Percentiles rank a stretch among this genome's conserved stretches.
Evolutionary conservation across 2,888 invertebrate species (phyloP).

Genomic region (Odontomyia ornata): DNA sequence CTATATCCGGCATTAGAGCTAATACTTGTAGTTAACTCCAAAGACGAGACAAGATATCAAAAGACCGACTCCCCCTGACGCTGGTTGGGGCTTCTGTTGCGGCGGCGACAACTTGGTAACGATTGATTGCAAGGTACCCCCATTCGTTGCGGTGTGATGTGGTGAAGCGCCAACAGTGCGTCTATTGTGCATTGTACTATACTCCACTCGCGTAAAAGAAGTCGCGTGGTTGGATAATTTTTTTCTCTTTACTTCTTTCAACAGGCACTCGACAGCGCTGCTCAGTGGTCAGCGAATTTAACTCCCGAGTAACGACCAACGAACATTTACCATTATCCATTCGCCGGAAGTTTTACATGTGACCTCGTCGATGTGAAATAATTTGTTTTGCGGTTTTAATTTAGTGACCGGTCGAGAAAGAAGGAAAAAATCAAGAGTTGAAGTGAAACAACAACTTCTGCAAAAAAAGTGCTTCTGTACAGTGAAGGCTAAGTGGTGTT

Average conservation of each 20-base stretch:
- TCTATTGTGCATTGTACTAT: background rate
- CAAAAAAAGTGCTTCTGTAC: background rate
- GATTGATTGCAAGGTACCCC: background rate
- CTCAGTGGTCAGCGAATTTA: background rate
- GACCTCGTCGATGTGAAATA: constrained; percentile 42
- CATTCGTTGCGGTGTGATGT: background rate
- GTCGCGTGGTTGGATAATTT: background rate
- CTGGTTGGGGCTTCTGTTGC: constrained; percentile 20
- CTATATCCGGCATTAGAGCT: constrained; percentile 40
- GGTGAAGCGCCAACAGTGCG: background rate
- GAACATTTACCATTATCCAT: constrained; percentile 10
- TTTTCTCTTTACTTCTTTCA: background rate
- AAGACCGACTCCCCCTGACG: background rate
- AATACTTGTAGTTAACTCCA: constrained; percentile 8
- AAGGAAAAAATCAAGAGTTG: background rate
- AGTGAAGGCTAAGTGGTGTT: background rate
- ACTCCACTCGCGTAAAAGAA: constrained; percentile 9
- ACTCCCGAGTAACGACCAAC: background rate
- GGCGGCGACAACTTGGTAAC: constrained; percentile 18
- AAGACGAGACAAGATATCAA: background rate
- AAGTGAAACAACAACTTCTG: background rate
- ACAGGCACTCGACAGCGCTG: background rate
- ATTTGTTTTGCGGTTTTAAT: constrained; percentile 32
- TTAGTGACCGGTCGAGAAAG: constrained; percentile 7
- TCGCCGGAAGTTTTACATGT: constrained; percentile 37